Conservation (phyloP, 2,797 vertebrate species). For the Varecia variegata region DNA sequence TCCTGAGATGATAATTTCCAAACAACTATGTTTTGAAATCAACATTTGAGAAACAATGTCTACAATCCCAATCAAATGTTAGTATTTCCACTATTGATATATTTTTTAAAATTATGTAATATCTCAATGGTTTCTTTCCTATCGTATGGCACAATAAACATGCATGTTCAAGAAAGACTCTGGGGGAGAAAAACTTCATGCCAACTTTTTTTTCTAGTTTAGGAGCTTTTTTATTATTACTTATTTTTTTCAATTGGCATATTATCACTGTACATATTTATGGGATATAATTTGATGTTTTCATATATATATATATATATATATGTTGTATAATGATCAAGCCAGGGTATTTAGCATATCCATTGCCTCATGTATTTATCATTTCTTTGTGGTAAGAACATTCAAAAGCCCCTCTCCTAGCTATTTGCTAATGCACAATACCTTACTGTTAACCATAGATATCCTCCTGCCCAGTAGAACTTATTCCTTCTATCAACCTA, state of each 20-base stretch:
- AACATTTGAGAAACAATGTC: background rate
- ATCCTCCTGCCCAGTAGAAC: background rate
- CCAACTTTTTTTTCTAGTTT: background rate
- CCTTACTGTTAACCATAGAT: background rate
- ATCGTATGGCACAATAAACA: background rate
- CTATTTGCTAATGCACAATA: background rate
- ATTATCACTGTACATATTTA: background rate
- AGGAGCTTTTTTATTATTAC: background rate
- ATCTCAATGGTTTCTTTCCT: background rate
- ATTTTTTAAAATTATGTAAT: background rate
- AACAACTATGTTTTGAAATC: background rate
- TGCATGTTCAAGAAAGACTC: background rate
- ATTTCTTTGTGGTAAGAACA: background rate
- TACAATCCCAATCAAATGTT: background rate
- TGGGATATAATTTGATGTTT: background rate
- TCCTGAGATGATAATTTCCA: background rate
- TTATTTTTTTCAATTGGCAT: background rate
- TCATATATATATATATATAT: background rate
- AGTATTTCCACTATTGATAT: background rate
- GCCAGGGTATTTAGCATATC: background rate
- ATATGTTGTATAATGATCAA: background rate
- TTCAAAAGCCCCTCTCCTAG: background rate
- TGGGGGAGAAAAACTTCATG: background rate
- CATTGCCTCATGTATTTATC: background rate
- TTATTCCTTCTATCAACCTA: background rate